phyloP scores from a whole-genome alignment of 1,140 invertebrate genomes.

The Drosophila kohkoa region DNA sequence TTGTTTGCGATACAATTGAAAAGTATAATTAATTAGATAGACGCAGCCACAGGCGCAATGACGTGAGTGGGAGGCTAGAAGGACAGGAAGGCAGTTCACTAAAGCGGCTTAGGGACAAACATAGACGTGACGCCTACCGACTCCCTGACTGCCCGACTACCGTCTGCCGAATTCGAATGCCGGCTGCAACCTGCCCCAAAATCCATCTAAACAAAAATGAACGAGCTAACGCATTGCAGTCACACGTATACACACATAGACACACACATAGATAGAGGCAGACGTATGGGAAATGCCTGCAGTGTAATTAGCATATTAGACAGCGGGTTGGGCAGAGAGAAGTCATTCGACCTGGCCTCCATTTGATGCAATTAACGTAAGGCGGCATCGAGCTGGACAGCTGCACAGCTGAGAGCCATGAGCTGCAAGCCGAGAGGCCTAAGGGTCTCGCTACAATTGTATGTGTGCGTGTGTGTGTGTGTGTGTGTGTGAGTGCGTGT shows the following conservation, averaged over 20 bases:
- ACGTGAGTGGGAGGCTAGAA: neutral
- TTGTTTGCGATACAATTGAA: slow-evolving; percentile 82
- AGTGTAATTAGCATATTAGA: slow-evolving; percentile 83
- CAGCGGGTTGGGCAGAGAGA: slow-evolving; percentile 33
- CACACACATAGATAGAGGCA: slow-evolving; percentile 27
- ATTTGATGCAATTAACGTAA: slow-evolving; percentile 80
- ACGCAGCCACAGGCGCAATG: slow-evolving; percentile 28
- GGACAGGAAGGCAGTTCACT: slow-evolving; percentile 38
- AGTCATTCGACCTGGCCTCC: slow-evolving; percentile 55
- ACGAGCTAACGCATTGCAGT: slow-evolving; percentile 77
- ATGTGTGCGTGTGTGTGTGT: neutral
- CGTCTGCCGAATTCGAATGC: neutral
- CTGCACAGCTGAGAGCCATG: slow-evolving; percentile 24
- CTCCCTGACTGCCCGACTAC: neutral
- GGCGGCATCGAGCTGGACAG: slow-evolving; percentile 54
- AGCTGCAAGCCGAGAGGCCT: slow-evolving; percentile 7
- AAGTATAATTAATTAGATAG: slow-evolving; percentile 82
- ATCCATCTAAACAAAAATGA: slow-evolving; percentile 64
- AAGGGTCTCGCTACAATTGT: neutral
- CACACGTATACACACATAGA: slow-evolving; percentile 29
- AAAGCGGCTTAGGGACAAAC: slow-evolving; percentile 71
- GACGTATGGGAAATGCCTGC: slow-evolving; percentile 55
- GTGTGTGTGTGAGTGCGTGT: neutral
- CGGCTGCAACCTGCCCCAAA: slow-evolving; percentile 58
- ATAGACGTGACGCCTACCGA: slow-evolving; percentile 1